Conservation (phyloP, 2,113 vertebrate species). For the Cyanocitta stelleri region DNA sequence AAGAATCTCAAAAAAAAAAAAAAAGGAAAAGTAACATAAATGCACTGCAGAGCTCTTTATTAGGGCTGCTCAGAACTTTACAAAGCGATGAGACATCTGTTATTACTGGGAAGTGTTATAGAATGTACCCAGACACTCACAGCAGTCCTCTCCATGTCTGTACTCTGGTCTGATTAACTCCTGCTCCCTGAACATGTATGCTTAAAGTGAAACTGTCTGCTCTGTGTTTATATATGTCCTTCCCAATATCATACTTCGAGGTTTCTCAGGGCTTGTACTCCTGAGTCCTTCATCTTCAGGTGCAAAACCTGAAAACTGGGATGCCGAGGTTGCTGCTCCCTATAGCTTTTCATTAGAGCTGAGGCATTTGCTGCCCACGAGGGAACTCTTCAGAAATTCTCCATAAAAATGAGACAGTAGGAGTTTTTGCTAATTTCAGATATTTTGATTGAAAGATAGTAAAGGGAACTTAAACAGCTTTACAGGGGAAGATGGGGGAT, state of each 20-base stretch:
- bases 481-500: not conserved
- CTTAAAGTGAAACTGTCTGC: not conserved
- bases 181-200: not conserved
- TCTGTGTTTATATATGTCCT: not conserved
- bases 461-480: not conserved
- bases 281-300: not conserved
- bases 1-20: not conserved
- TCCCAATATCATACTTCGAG: not conserved
- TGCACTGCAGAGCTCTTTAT: not conserved
- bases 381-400: not conserved
- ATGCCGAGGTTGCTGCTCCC: not conserved
- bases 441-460: not conserved
- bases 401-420: not conserved
- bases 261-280: not conserved
- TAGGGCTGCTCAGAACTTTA: not conserved
- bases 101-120: not conserved
- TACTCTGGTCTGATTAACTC: not conserved
- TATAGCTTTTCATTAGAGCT: not conserved
- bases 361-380: not conserved
- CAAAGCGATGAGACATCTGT: not conserved
- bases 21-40: not conserved
- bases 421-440: not conserved
- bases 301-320: not conserved
- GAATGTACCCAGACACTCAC: not conserved
- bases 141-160: not conserved